Evolutionary conservation across 2,797 vertebrate species (phyloP).

Genomic region (Sternotherus odoratus): DNA sequence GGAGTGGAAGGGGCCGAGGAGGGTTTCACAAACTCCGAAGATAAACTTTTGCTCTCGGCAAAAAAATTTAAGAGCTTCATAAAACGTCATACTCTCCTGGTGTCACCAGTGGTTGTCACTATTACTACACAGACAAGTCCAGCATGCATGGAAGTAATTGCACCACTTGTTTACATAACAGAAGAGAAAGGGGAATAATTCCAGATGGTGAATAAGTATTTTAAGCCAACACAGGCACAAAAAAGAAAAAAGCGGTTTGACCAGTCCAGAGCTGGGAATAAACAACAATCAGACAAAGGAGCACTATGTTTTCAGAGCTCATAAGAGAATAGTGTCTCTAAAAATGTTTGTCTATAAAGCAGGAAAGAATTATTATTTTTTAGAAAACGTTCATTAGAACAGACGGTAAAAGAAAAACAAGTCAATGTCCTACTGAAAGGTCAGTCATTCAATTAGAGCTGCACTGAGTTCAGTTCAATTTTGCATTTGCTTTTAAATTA

Average conservation of each 20-base stretch:
- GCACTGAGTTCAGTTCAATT: not conserved
- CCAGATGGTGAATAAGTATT: not conserved
- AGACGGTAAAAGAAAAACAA: not conserved
- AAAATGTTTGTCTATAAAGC: not conserved
- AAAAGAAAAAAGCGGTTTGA: not conserved
- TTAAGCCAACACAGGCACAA: rapidly evolving
- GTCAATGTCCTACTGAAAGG: not conserved
- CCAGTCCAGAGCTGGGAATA: not conserved
- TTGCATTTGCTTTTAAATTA: constrained; percentile 13
- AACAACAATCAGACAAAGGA: not conserved
- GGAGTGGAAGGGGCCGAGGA: not conserved
- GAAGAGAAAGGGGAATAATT: not conserved
- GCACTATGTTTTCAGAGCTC: not conserved
- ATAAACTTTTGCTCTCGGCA: not conserved
- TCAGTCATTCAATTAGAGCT: not conserved
- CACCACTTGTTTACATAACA: not conserved
- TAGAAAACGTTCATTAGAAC: not conserved
- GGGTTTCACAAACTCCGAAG: not conserved
- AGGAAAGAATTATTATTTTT: not conserved
- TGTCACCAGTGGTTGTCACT: not conserved
- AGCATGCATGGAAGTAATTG: not conserved
- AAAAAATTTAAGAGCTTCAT: not conserved
- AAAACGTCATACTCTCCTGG: not conserved
- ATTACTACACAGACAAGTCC: not conserved
- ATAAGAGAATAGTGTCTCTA: not conserved